These are phyloP conservation scores for Donacobius atricapilla DNA, from an alignment of 2,113 vertebrate genomes.

Conservation along the genomic window DNA sequence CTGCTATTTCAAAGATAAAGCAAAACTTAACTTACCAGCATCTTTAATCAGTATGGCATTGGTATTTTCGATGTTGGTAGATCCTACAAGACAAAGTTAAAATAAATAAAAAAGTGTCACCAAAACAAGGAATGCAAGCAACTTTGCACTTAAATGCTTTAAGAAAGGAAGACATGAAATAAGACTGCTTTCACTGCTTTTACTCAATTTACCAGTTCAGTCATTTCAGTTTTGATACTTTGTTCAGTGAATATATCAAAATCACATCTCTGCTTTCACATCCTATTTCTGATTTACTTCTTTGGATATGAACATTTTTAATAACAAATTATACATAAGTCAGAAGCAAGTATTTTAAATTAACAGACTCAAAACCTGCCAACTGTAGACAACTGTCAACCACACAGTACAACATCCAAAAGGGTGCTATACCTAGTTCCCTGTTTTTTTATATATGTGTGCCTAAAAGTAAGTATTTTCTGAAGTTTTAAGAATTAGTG, in stretches of 20 bases:
- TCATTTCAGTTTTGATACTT: background rate
- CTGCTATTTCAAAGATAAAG: background rate
- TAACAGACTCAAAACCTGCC: background rate
- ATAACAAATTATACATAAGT: background rate
- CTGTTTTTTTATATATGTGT: fast-evolving
- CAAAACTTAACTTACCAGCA: slow-evolving; percentile 81
- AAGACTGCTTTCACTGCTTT: background rate
- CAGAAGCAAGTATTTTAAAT: background rate
- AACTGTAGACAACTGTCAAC: background rate
- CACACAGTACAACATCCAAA: fast-evolving
- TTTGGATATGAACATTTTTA: background rate
- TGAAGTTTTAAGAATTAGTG: background rate
- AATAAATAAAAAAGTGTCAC: background rate
- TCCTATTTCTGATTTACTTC: background rate
- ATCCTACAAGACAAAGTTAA: slow-evolving; percentile 70
- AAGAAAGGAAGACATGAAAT: background rate
- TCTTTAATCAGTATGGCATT: slow-evolving; percentile 92
- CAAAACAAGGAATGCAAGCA: background rate
- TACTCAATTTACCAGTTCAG: background rate
- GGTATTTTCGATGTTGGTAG: slow-evolving; percentile 85
- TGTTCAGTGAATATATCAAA: background rate
- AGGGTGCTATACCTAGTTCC: background rate
- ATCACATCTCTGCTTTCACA: background rate
- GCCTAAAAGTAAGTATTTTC: background rate
- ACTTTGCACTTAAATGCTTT: background rate